A percentile compares a stretch with the other conserved stretches of the same genome.
phyloP scores from a whole-genome alignment of 2,113 vertebrate genomes.

The Otus sunia region DNA sequence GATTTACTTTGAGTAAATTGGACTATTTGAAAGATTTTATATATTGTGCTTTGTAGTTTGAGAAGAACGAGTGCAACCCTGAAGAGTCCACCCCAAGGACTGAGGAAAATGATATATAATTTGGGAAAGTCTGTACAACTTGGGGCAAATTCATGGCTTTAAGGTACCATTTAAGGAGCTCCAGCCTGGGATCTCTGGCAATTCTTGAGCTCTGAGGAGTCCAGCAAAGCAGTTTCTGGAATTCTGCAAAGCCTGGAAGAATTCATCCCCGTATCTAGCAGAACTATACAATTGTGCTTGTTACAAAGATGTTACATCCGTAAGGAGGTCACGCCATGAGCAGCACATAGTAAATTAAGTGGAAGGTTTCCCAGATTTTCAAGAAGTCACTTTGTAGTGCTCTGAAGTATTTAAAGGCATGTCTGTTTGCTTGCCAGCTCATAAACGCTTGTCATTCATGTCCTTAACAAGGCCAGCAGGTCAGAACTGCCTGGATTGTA shows the following conservation, averaged over 20 bases:
- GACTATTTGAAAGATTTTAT: not conserved
- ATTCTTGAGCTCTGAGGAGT: not conserved
- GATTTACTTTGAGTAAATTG: not conserved
- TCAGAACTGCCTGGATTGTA: slow-evolving; percentile 43
- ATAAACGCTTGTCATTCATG: slow-evolving; percentile 57
- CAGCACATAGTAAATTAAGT: slow-evolving; percentile 21
- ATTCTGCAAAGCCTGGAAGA: not conserved
- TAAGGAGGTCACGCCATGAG: slow-evolving; percentile 6
- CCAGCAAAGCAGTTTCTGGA: not conserved
- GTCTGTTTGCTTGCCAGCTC: slow-evolving; percentile 56
- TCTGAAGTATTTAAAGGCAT: slow-evolving; percentile 56
- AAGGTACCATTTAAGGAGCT: not conserved
- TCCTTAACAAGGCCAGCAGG: slow-evolving; percentile 45
- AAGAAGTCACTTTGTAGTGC: slow-evolving; percentile 53
- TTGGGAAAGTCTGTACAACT: not conserved
- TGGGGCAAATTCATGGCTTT: slow-evolving; percentile 1
- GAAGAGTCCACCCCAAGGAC: not conserved
- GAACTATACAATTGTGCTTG: not conserved
- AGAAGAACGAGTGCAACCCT: not conserved
- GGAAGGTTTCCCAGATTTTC: slow-evolving; percentile 33
- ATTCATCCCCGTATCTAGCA: not conserved
- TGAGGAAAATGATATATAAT: not conserved
- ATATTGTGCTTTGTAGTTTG: not conserved
- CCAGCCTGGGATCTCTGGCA: not conserved
- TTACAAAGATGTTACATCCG: slow-evolving; percentile 30